Evolutionary conservation across 2,113 vertebrate species (phyloP).

Genomic region (Leptobrachium ailaonicum): DNA sequence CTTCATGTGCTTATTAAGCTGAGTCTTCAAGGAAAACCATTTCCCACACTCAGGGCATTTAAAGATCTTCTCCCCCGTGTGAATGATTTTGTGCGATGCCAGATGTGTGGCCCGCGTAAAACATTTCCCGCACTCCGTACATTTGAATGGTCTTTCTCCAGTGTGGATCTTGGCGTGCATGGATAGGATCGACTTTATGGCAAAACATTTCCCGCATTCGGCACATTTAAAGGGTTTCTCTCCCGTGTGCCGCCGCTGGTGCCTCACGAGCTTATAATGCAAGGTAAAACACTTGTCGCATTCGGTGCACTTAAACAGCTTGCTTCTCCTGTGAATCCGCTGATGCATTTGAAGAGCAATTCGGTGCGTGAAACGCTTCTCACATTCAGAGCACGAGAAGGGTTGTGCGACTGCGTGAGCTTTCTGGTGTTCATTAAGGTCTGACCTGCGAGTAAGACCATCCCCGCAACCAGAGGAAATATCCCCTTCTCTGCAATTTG

Average conservation of each 20-base stretch:
- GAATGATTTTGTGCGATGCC: neutral
- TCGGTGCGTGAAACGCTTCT: constrained; percentile 58
- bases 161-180: neutral
- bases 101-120: neutral
- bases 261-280: constrained; percentile 56
- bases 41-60: no score
- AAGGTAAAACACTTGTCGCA: constrained; percentile 61
- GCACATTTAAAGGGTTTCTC: constrained; percentile 57
- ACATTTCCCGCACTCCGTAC: neutral
- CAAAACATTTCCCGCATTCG: constrained; percentile 63
- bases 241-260: constrained; percentile 59
- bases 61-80: neutral
- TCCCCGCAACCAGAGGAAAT: constrained; percentile 21
- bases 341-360: constrained; percentile 59
- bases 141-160: neutral
- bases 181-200: constrained; percentile 65
- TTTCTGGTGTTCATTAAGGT: neutral
- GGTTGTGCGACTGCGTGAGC: constrained; percentile 52
- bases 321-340: constrained; percentile 60
- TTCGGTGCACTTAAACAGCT: constrained; percentile 51
- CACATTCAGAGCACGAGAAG: constrained; percentile 56
- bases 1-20: no score
- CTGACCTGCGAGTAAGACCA: constrained; percentile 13
- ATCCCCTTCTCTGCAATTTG: no score
- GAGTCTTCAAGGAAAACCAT: no score